Evolutionary conservation across 2,113 vertebrate species (phyloP).

Genomic region (Ibidorhyncha struthersii): DNA sequence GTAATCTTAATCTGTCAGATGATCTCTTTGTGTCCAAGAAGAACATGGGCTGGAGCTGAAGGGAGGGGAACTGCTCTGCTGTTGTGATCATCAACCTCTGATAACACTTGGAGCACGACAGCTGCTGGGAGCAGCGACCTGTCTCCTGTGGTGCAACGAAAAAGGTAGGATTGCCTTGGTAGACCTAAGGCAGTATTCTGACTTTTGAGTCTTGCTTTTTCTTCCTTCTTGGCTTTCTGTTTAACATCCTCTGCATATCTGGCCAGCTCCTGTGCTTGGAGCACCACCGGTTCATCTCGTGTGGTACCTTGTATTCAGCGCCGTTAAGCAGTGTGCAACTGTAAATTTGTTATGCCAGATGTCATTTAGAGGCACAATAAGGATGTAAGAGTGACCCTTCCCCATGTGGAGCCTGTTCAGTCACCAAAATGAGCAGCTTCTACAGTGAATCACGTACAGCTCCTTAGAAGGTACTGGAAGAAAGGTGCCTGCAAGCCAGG

Average conservation of each 20-base stretch:
- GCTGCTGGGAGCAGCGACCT: neutral
- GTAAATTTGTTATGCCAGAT: fast-evolving
- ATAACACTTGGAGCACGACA: neutral
- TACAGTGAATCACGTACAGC: fast-evolving
- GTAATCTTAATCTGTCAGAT: neutral
- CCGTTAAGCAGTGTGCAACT: neutral
- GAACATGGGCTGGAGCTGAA: neutral
- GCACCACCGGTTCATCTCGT: neutral
- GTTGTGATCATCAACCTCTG: neutral
- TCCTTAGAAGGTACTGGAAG: neutral
- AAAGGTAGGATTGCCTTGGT: neutral
- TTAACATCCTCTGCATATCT: neutral
- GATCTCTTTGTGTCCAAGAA: neutral
- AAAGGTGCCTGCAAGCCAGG: neutral
- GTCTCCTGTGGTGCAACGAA: neutral
- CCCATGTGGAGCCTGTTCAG: neutral
- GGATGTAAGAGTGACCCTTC: neutral
- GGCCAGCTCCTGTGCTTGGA: neutral
- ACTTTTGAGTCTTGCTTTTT: neutral
- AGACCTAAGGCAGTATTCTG: neutral
- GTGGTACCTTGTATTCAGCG: fast-evolving
- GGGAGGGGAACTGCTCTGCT: neutral
- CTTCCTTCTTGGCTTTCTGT: neutral
- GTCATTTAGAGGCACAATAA: neutral
- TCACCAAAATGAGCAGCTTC: neutral